These are phyloP conservation scores for Hydra vulgaris DNA, from an alignment of 30 jellyfish, hydroid and myxozoan species.

Conservation along the genomic window DNA sequence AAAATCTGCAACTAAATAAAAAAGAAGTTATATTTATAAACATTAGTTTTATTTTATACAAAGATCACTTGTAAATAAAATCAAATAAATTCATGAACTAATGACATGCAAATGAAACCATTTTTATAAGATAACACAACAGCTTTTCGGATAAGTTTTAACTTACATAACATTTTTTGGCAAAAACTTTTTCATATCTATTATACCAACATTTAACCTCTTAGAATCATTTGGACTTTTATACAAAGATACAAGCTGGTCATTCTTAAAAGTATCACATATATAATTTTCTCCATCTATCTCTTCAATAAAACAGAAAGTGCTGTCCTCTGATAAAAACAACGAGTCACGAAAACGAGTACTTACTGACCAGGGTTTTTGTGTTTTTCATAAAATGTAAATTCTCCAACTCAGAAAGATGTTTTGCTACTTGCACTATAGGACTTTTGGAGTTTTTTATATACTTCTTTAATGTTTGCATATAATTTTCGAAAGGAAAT, in stretches of 20 bases:
- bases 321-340: background rate
- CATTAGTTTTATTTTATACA: background rate
- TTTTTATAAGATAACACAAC: background rate
- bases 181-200: background rate
- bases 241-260: background rate
- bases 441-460: constrained; percentile 15
- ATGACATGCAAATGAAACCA: background rate
- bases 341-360: constrained; percentile 3
- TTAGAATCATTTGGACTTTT: background rate
- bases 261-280: background rate
- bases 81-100: background rate
- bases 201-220: background rate
- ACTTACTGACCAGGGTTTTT: background rate
- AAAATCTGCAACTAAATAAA: background rate
- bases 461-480: constrained; percentile 13
- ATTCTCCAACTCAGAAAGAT: constrained; percentile 2
- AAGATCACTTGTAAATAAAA: background rate
- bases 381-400: background rate
- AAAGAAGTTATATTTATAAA: too few relatives aligned
- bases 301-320: background rate
- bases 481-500: constrained; percentile 24
- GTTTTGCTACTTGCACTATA: constrained; percentile 9
- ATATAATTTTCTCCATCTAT: constrained; percentile 1
- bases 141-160: constrained; percentile 6
- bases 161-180: constrained; percentile 1